Evolutionary conservation across 1,140 invertebrate species (phyloP).

Genomic region (Orchestia grillus): DNA sequence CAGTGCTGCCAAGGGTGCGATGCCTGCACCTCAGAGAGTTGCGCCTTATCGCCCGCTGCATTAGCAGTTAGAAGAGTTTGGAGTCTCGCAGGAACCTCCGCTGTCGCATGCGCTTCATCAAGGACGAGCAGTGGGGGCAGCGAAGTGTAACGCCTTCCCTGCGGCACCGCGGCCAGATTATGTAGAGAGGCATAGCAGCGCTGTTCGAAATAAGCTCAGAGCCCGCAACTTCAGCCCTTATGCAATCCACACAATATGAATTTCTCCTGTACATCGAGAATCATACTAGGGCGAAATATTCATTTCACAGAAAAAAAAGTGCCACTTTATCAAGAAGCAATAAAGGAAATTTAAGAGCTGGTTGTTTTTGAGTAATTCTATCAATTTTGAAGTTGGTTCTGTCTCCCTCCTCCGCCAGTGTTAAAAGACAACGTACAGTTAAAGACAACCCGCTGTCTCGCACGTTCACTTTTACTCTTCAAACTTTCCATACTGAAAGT

Average conservation of each 20-base stretch:
- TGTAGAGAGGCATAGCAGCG: too few relatives aligned
- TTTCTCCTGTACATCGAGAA: too few relatives aligned
- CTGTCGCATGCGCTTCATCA: conserved; percentile 4
- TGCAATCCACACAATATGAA: background rate
- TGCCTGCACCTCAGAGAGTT: background rate
- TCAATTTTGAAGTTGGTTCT: too few relatives aligned
- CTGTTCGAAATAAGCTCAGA: background rate
- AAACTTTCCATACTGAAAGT: background rate
- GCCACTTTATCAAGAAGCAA: too few relatives aligned
- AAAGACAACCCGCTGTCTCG: too few relatives aligned
- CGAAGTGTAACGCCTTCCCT: background rate
- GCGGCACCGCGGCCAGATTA: background rate
- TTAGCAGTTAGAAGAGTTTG: conserved; percentile 56
- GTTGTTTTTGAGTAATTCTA: too few relatives aligned
- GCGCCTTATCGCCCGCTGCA: background rate
- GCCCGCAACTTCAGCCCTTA: background rate
- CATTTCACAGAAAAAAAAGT: too few relatives aligned
- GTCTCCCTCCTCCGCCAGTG: too few relatives aligned
- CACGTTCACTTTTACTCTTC: background rate
- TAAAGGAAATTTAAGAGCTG: too few relatives aligned
- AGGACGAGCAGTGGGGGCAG: background rate
- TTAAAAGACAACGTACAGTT: too few relatives aligned
- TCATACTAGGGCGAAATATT: too few relatives aligned
- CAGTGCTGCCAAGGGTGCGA: background rate
- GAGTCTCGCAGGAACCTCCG: conserved; percentile 6